These are phyloP conservation scores for Eospalax fontanierii DNA, from an alignment of 2,797 vertebrate species.

Conservation along the genomic window DNA sequence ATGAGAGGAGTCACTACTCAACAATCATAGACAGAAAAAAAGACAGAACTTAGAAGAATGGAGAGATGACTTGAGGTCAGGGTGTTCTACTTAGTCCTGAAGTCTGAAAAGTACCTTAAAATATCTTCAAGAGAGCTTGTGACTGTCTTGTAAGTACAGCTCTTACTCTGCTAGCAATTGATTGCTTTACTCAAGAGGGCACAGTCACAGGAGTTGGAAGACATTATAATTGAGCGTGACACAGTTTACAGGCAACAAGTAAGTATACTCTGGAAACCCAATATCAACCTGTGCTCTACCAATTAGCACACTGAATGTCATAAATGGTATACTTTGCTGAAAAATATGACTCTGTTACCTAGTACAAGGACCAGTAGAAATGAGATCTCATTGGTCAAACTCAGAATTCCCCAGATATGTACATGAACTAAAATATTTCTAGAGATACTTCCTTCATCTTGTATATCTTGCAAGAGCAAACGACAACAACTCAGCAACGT, in stretches of 20 bases:
- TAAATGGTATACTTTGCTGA: constrained; percentile 21
- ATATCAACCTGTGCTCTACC: not conserved
- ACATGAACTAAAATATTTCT: not conserved
- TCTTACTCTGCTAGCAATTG: not conserved
- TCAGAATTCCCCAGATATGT: not conserved
- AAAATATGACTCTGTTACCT: constrained; percentile 29
- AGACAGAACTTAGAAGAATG: not conserved
- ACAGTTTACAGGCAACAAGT: not conserved
- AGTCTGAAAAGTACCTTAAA: not conserved
- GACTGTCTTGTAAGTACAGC: not conserved
- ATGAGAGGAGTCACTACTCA: not conserved
- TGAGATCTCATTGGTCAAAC: not conserved
- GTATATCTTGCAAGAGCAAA: not conserved
- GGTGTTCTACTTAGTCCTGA: not conserved
- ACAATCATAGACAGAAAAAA: not conserved
- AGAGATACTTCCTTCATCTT: accelerated
- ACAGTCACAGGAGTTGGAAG: not conserved
- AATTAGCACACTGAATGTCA: not conserved
- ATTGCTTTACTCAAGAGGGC: not conserved
- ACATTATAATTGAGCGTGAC: not conserved
- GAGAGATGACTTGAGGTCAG: not conserved
- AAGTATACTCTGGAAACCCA: not conserved
- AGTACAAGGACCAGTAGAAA: not conserved
- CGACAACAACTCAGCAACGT: not conserved
- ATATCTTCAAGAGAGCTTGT: not conserved